These are phyloP conservation scores for Erpetoichthys calabaricus DNA, from an alignment of 2,797 vertebrate genomes.

Conservation along the genomic window DNA sequence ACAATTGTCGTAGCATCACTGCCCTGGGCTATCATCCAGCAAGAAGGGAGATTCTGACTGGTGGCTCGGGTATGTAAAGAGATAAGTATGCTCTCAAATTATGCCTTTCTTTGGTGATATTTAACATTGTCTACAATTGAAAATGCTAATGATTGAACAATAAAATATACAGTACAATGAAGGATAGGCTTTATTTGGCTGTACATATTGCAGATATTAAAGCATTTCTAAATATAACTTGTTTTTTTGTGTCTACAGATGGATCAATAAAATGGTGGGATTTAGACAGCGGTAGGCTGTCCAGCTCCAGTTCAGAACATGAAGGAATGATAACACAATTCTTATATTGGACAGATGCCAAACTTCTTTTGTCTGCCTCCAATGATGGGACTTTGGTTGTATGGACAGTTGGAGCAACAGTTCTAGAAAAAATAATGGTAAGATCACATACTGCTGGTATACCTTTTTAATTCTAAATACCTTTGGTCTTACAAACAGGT, in stretches of 20 bases:
- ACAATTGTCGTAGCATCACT: constrained; percentile 19
- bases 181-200: too few species aligned
- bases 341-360: constrained; percentile 22
- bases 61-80: constrained; percentile 24
- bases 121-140: too few species aligned
- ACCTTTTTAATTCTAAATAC: not conserved
- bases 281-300: constrained; percentile 22
- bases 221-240: too few species aligned
- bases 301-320: constrained; percentile 22
- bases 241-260: too few species aligned
- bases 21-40: constrained; percentile 25
- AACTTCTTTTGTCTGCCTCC: constrained; percentile 25
- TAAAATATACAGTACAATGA: too few species aligned
- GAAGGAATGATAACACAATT: constrained; percentile 24
- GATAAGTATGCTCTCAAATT: too few species aligned
- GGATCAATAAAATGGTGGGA: constrained; percentile 30
- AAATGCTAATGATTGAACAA: too few species aligned
- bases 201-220: too few species aligned
- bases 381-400: constrained; percentile 23
- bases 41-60: constrained; percentile 25
- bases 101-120: too few species aligned
- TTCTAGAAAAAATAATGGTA: constrained; percentile 26
- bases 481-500: too few species aligned
- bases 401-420: constrained; percentile 24
- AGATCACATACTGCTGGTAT: not conserved